Evolutionary conservation across 1,140 invertebrate species (phyloP).

Genomic region (Neomicropteryx cornuta): DNA sequence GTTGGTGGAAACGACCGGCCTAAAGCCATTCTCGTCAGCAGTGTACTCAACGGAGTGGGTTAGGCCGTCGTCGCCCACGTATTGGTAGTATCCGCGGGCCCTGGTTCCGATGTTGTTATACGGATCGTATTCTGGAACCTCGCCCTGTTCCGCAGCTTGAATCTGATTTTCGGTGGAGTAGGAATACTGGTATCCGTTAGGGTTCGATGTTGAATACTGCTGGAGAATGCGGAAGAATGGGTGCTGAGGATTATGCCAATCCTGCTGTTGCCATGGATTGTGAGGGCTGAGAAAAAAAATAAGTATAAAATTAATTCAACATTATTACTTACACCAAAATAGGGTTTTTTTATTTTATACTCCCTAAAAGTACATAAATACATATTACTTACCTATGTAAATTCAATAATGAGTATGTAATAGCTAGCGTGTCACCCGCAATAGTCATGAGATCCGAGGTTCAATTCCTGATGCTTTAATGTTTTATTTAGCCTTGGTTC

Average conservation of each 20-base stretch:
- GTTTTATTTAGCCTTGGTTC: too few relatives aligned
- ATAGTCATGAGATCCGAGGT: too few relatives aligned
- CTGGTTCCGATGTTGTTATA: conserved; percentile 50
- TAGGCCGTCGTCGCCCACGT: conserved; percentile 42
- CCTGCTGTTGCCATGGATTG: conserved; percentile 12
- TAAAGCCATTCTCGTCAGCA: conserved; percentile 55
- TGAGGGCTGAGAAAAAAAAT: too few relatives aligned
- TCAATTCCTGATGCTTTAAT: too few relatives aligned
- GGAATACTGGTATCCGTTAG: conserved; percentile 24
- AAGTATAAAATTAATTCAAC: too few relatives aligned
- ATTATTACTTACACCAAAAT: too few relatives aligned
- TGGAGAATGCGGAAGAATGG: conserved; percentile 7
- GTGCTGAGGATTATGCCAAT: conserved; percentile 19
- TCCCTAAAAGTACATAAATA: too few relatives aligned
- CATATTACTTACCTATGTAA: too few relatives aligned
- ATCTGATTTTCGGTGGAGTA: conserved; percentile 34
- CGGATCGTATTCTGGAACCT: conserved; percentile 37
- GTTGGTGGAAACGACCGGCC: conserved; percentile 30
- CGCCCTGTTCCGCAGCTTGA: conserved; percentile 29
- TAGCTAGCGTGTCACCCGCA: too few relatives aligned
- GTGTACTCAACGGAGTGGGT: conserved; percentile 47
- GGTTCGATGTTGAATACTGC: conserved; percentile 16
- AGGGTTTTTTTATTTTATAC: too few relatives aligned
- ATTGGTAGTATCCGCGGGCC: conserved; percentile 49
- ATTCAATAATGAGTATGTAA: too few relatives aligned